phyloP scores from a whole-genome alignment of 2,797 vertebrate species.

The Sebastes reedi region DNA sequence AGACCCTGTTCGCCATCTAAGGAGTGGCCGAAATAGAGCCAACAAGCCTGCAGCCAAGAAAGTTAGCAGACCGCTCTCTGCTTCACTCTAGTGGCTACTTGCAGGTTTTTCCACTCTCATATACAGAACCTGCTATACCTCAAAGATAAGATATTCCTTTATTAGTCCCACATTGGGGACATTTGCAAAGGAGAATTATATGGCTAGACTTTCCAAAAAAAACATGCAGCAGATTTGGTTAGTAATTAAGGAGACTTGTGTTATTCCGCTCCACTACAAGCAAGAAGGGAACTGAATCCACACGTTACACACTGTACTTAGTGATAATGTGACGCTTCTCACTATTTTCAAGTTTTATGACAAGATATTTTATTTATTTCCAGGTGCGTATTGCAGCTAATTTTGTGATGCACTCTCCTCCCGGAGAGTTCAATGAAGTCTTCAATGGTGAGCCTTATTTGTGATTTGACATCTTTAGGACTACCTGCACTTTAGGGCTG shows the following conservation, averaged over 20 bases:
- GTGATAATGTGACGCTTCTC: background rate
- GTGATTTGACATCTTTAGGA: background rate
- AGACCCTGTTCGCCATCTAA: slow-evolving; percentile 60
- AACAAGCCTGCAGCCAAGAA: slow-evolving; percentile 19
- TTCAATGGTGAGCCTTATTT: slow-evolving; percentile 89
- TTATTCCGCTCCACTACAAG: background rate
- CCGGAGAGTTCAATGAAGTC: slow-evolving; percentile 97
- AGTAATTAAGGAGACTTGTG: background rate
- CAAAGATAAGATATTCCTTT: too few species aligned
- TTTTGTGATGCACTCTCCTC: slow-evolving; percentile 94
- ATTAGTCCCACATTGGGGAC: too few species aligned
- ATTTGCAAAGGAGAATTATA: background rate
- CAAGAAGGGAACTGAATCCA: background rate
- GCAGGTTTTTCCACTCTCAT: background rate
- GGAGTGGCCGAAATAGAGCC: slow-evolving; percentile 52
- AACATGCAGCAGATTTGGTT: background rate
- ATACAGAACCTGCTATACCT: background rate
- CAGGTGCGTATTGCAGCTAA: slow-evolving; percentile 94
- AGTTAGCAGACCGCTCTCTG: slow-evolving; percentile 35
- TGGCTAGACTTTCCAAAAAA: background rate
- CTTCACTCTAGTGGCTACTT: slow-evolving; percentile 37
- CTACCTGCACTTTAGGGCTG: background rate
- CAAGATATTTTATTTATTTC: slow-evolving; percentile 45
- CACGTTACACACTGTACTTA: background rate
- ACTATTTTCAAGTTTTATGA: background rate